Evolutionary conservation across 37 sponge, comb jelly and placozoan species (phyloP).

Genomic region (Hormiphora californensis): DNA sequence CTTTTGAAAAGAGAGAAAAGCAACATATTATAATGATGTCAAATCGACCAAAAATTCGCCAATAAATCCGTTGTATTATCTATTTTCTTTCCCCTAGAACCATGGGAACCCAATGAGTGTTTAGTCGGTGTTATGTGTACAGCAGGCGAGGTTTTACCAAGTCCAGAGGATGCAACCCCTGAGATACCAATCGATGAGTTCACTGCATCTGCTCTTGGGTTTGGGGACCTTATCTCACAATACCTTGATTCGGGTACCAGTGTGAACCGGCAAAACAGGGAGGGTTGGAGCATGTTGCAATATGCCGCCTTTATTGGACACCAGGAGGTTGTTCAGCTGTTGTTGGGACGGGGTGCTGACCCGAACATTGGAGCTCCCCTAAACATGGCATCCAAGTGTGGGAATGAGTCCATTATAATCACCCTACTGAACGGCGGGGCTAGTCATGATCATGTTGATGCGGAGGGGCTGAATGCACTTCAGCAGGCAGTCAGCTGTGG

Average conservation of each 20-base stretch:
- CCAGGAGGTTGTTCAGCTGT: not conserved
- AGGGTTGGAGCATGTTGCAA: constrained; percentile 21
- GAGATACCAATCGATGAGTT: constrained; percentile 40
- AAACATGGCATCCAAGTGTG: constrained; percentile 6
- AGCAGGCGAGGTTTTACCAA: not conserved
- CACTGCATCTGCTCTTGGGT: constrained; percentile 25
- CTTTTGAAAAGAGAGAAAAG: too few relatives aligned
- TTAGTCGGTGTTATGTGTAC: not conserved
- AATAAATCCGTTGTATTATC: too few relatives aligned
- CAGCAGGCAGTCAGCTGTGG: constrained; percentile 12
- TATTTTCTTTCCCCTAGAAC: too few relatives aligned
- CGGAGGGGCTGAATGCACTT: not conserved
- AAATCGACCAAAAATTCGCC: too few relatives aligned
- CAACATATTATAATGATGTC: too few relatives aligned
- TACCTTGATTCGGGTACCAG: not conserved
- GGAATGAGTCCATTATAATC: not conserved
- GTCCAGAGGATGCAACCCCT: constrained; percentile 9
- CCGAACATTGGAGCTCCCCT: not conserved
- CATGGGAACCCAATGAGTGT: too few relatives aligned
- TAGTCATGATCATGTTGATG: not conserved
- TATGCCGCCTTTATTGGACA: constrained; percentile 38
- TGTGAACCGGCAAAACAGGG: not conserved
- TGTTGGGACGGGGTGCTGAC: not conserved
- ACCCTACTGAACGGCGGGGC: not conserved
- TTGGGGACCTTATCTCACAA: not conserved